Evolutionary conservation across 2,888 invertebrate species (phyloP).

Genomic region (Phyto melanocephala): DNA sequence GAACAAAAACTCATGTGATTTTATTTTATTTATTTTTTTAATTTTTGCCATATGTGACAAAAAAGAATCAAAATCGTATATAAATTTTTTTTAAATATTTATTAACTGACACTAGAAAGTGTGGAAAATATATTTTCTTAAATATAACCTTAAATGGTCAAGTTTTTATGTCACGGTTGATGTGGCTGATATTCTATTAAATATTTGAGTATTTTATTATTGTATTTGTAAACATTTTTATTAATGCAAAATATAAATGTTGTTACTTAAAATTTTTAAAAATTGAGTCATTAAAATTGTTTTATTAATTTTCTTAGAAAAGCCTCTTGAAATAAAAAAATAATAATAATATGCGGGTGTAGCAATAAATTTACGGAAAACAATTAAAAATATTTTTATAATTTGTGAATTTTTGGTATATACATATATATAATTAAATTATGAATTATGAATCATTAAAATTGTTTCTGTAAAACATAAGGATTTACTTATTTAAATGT

Average conservation of each 20-base stretch:
- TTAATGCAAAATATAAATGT: neutral
- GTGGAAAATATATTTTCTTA: neutral
- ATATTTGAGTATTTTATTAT: neutral
- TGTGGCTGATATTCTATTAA: too few species aligned
- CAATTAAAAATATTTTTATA: neutral
- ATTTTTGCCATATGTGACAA: constrained; percentile 24
- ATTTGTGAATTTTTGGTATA: neutral
- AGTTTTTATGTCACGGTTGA: neutral
- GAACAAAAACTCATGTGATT: constrained; percentile 15
- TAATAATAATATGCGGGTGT: neutral
- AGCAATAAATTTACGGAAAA: too few species aligned
- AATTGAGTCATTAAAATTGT: neutral
- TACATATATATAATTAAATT: too few species aligned
- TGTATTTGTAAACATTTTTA: neutral
- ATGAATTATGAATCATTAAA: neutral
- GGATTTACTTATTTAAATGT: too few species aligned
- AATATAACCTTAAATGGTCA: constrained; percentile 8
- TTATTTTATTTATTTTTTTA: neutral
- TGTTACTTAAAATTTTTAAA: neutral
- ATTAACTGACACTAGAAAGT: too few species aligned
- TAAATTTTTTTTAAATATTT: too few species aligned
- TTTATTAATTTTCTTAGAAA: neutral
- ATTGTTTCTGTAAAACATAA: too few species aligned
- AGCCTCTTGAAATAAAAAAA: neutral
- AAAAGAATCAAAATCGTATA: too few species aligned